Evolutionary conservation across 2,113 vertebrate genomes (phyloP), one percentile per base, ranked within the genome.

Genomic region (Brienomyrus brachyistius): DNA sequence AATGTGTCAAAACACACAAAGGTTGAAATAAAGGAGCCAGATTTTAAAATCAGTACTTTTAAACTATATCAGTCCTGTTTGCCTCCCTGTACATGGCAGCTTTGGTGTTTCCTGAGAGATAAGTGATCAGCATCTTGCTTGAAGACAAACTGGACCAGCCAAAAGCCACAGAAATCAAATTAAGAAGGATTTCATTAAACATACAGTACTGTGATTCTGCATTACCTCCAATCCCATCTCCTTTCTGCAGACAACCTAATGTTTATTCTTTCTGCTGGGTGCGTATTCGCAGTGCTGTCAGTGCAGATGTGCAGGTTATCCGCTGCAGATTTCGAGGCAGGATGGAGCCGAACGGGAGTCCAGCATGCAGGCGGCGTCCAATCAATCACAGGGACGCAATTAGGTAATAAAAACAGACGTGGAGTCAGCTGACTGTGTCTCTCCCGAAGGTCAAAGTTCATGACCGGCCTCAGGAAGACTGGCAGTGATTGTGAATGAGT

Each of bases 381-480:
- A 88, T 70, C 23, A 74, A 88, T 31, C 35, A 82, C 27, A 70
- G 47, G 2, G 91, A 13, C 1, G 92, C 92, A 94, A 93, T 94
- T 92, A 92, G 91, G 88, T 93, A 92, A 95, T 95, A 94, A 95
- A 95, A 94, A 94, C 94, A 94, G 95, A 95, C 96, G 27, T 15
- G 62, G 62, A 31, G 27, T 70, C 62, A 70, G 62, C 93, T 95
- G 95, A 96, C 90, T 92, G 92, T 92, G 91, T 89, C 87, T 89
- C 93, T 92, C 93, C 93, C 92, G 87, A 86, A 91, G 95, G 95
- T 96, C 95, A 96, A 94, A 95, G 95, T 92, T 95, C 95, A 94
- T 88, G 92, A 93, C 94, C 92, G 91, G 94, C 94, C 94, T 94
- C 93, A 94, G 92, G 88, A 93, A 94, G 94, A 95, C 94, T 47